Evolutionary conservation across 2,113 vertebrate genomes (phyloP), one percentile per base, ranked within the genome.

Genomic region (Prunella fulvescens): DNA sequence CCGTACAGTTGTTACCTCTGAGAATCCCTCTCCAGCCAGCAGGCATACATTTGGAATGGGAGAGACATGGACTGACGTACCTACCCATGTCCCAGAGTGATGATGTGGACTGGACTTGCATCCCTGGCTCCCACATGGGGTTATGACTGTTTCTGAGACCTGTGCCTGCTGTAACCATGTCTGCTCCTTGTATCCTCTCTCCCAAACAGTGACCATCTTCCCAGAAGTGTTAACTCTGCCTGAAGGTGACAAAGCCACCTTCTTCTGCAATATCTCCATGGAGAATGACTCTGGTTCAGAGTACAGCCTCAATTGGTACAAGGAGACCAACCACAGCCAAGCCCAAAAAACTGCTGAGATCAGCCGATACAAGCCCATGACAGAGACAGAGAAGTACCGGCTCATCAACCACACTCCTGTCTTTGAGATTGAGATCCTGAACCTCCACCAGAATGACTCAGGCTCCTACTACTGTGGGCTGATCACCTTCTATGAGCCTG

Each of bases 241-340:
- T 8, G 88, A 33, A 44, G 96, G 94, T 6, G 3, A 4, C 24
- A 95, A 77, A 40, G 97, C 96, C 58, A 90, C 54, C 23, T 98
- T 98, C 73, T 94, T 87, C 69, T 98, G 97, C 84, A 96, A 94
- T 40, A 88, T 96, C 65, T 96, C 96, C 28, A 45, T 42, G 50
- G 62, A 94, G 47, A 86, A 23, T 0, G 14, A 58, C 42, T 67
- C 58, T 1, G 12, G 61, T 7, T 86, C 19, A 0, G 83, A 95
- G 37, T 96, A 95, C 40, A 90, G 25, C 12, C 71, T 96, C 18
- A 97, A 96, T 1, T 97, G 93, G 97, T 97, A 97, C 88, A 97
- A 84, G 40, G 56, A 57, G 11, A 70, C 8, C 10, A 54, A 93
- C 29, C 12, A 91, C 35, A 77, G 37, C 51, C 70, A 74, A 66